Evolutionary conservation across 2,797 vertebrate genomes (phyloP), one percentile per base, ranked within the genome.

Genomic region (Melanotaenia boesemani): DNA sequence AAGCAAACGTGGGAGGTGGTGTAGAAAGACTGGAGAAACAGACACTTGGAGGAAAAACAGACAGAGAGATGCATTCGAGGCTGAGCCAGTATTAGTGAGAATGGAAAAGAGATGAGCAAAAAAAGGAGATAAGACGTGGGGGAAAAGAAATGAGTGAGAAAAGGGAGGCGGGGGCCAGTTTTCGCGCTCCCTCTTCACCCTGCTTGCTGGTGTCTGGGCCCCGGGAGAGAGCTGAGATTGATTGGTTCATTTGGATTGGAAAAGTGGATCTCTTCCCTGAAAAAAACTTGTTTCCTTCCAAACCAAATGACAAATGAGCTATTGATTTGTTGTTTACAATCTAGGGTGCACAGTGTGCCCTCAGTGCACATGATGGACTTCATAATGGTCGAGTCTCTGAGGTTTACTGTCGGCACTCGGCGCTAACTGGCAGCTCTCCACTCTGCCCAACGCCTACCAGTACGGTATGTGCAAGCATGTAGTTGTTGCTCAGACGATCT

Each of bases 261-360:
- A 94, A 93, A 94, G 92, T 90, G 91, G 87, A 93, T 93, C 87
- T 89, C 91, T 84, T 74, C 81, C 82, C 64, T 72, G 62, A 90
- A 93, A 94, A 92, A 93, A 94, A 93, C 86, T 74, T 87, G 88
- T 93, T 93, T 95, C 92, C 92, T 91, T 87, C 88, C 85, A 89
- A 93, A 89, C 85, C 82, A 81, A 92, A 92, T 94, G 93, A 94
- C 93, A 93, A 94, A 95, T 94, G 89, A 94, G 89, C 86, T 94
- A 94, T 95, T 74, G 93, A 95, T 95, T 92, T 91, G 89, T 92
- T 94, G 90, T 94, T 94, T 91, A 86, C 91, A 81, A 91, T 91
- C 83, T 36, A 20, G 85, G 80, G 76, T 77, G 83, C 85, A 79
- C 77, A 74, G 52, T 79, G 71, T 81, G 79, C 85, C 88, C 73